Conservation (phyloP, 2,888 invertebrate genomes). For the Resseliella maxima region DNA sequence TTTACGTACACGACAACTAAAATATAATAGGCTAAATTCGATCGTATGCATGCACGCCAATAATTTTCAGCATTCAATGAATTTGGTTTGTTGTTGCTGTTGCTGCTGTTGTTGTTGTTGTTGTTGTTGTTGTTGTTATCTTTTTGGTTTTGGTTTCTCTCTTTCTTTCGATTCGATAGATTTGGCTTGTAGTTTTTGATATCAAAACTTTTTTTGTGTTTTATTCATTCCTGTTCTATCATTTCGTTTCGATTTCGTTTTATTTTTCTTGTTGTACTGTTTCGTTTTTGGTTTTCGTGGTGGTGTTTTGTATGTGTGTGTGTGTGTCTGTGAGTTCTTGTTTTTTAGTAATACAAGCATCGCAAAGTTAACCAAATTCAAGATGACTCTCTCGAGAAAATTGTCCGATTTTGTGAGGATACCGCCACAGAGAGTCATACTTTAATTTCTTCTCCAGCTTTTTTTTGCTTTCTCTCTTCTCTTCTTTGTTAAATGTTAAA, state of each 20-base stretch:
- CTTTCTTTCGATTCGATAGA: neutral
- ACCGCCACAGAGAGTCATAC: neutral
- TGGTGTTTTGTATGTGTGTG: neutral
- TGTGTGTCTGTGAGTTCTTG: too few species aligned
- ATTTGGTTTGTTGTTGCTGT: neutral
- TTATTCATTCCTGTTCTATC: neutral
- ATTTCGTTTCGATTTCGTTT: neutral
- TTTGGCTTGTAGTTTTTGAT: neutral
- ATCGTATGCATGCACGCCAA: constrained; percentile 4
- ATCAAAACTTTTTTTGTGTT: neutral
- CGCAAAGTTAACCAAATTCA: neutral
- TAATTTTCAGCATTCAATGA: constrained; percentile 31
- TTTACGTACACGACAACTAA: constrained; percentile 48
- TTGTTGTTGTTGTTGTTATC: neutral
- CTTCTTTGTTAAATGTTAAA: neutral
- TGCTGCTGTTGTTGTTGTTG: neutral
- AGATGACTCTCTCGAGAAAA: neutral
- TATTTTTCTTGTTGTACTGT: neutral
- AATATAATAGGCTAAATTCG: constrained; percentile 39
- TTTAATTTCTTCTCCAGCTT: neutral
- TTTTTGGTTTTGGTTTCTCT: neutral
- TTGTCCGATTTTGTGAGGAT: neutral
- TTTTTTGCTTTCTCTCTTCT: neutral
- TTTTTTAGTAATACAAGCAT: neutral
- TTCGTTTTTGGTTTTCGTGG: neutral